Percentiles rank a stretch among this genome's conserved stretches.
Evolutionary conservation across 2,797 vertebrate species (phyloP).

Genomic region (Enteromius unitaeniatus): DNA sequence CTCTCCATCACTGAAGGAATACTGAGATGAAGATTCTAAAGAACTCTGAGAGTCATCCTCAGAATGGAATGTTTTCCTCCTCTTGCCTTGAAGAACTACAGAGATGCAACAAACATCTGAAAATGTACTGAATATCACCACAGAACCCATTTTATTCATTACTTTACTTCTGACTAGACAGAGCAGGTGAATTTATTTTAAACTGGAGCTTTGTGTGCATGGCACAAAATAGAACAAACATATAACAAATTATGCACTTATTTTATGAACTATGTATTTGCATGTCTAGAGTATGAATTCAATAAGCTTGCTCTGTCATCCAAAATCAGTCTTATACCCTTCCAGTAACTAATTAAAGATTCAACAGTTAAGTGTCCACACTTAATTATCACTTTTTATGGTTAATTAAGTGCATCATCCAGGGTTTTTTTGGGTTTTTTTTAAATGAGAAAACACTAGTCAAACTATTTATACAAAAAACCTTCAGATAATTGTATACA

Average conservation of each 20-base stretch:
- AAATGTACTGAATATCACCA: background rate
- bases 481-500: background rate
- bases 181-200: background rate
- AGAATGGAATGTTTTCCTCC: slow-evolving; percentile 79
- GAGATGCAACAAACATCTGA: slow-evolving; percentile 40
- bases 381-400: background rate
- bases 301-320: background rate
- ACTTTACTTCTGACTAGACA: background rate
- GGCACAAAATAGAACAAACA: background rate
- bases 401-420: background rate
- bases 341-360: background rate
- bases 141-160: background rate
- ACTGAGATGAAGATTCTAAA: slow-evolving; percentile 74
- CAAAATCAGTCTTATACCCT: background rate
- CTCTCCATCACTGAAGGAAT: slow-evolving; percentile 83
- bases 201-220: background rate
- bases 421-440: background rate
- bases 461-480: background rate
- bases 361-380: background rate
- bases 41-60: slow-evolving; percentile 83
- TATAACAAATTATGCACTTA: background rate
- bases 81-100: slow-evolving; percentile 86
- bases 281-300: background rate
- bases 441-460: background rate
- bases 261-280: too few relatives aligned